These are phyloP conservation scores for Balaeniceps rex DNA, from an alignment of 2,113 vertebrate genomes.

Conservation along the genomic window DNA sequence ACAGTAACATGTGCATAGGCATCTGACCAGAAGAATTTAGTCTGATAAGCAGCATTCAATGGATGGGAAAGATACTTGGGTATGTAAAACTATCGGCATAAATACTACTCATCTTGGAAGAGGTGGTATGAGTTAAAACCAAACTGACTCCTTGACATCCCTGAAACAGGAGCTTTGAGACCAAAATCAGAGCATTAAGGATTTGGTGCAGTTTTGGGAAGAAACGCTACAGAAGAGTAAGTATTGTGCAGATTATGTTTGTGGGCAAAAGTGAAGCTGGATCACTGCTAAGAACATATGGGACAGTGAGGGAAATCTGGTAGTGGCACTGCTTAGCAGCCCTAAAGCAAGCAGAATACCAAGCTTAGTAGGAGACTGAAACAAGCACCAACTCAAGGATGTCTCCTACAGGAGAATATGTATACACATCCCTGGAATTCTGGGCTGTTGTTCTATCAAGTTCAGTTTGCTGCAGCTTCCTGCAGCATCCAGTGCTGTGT, in stretches of 20 bases:
- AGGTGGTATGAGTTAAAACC: neutral
- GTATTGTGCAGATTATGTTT: neutral
- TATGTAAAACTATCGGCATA: neutral
- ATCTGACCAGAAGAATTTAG: neutral
- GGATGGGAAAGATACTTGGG: neutral
- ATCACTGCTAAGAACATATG: neutral
- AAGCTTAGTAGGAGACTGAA: neutral
- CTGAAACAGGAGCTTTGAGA: neutral
- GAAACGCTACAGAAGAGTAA: neutral
- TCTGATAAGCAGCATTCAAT: neutral
- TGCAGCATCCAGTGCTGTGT: neutral
- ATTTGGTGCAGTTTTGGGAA: neutral
- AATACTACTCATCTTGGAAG: neutral
- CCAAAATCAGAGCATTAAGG: neutral
- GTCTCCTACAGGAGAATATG: neutral
- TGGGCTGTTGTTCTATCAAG: neutral
- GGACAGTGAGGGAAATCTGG: neutral
- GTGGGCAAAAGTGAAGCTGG: neutral
- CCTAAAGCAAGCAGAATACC: neutral
- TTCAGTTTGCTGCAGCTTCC: neutral
- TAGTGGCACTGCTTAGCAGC: neutral
- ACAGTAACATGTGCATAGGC: no score
- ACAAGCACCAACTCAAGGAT: neutral
- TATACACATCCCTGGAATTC: neutral
- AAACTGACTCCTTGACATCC: neutral